Conservation (phyloP, 2,888 invertebrate genomes). For the Steinernema scapterisci region DNA sequence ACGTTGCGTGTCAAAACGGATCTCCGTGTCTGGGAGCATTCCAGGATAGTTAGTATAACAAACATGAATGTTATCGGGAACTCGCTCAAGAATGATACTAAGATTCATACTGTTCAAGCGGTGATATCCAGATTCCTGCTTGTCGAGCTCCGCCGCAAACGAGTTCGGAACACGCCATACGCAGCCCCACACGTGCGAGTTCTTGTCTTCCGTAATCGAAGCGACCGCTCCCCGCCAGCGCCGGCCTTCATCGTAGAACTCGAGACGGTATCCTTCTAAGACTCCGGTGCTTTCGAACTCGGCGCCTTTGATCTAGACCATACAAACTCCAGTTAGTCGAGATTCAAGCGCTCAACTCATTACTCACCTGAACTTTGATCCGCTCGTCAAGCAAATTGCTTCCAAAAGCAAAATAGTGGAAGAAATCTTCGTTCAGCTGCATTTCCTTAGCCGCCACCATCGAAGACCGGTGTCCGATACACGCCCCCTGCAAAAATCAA, state of each 20-base stretch:
- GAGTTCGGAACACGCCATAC: slow-evolving; percentile 54
- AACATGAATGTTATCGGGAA: too few species aligned
- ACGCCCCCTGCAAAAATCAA: neutral
- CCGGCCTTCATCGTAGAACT: slow-evolving; percentile 52
- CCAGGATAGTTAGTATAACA: too few species aligned
- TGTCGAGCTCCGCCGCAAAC: slow-evolving; percentile 52
- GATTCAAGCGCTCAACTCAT: too few species aligned
- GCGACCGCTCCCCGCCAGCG: slow-evolving; percentile 64
- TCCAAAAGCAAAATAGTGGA: slow-evolving; percentile 64
- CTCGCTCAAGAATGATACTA: too few species aligned
- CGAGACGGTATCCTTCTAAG: slow-evolving; percentile 50
- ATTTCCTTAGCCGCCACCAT: neutral
- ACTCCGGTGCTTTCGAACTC: slow-evolving; percentile 52
- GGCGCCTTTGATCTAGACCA: slow-evolving; percentile 58
- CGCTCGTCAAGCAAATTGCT: slow-evolving; percentile 59
- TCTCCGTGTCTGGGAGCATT: too few species aligned
- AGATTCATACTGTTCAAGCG: slow-evolving; percentile 57
- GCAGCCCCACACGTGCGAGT: slow-evolving; percentile 57
- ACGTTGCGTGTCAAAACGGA: too few species aligned
- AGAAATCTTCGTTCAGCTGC: slow-evolving; percentile 41
- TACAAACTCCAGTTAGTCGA: neutral
- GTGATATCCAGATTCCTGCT: slow-evolving; percentile 60
- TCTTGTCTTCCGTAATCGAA: slow-evolving; percentile 42
- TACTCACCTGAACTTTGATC: slow-evolving; percentile 56
- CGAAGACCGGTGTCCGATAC: neutral